Percentiles rank a stretch among this genome's conserved stretches.
Evolutionary conservation across 2,113 vertebrate genomes (phyloP).

Genomic region (Gymnobelideus leadbeateri): DNA sequence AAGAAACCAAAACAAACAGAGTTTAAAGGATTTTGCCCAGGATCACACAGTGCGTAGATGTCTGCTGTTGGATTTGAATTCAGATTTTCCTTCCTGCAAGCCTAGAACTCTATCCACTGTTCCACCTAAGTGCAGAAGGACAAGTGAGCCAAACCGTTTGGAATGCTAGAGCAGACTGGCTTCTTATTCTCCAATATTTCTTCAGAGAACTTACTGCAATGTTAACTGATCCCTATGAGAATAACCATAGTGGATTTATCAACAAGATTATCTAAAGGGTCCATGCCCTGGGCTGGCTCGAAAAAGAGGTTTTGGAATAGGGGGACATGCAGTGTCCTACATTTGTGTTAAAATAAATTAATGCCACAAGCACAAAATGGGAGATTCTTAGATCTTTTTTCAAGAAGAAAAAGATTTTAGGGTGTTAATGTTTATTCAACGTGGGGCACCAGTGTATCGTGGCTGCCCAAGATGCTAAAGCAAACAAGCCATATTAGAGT

Average conservation of each 20-base stretch:
- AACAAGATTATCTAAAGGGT: not conserved
- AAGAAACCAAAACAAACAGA: not conserved
- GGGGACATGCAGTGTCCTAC: not conserved
- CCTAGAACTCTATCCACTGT: not conserved
- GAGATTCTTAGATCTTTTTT: not conserved
- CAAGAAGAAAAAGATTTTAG: not conserved
- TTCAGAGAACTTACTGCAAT: not conserved
- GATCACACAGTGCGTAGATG: not conserved
- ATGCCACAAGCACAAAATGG: not conserved
- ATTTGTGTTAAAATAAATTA: not conserved
- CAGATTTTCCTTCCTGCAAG: not conserved
- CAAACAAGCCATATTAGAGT: not conserved
- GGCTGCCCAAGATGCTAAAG: not conserved
- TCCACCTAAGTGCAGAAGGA: not conserved
- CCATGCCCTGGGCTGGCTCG: not conserved
- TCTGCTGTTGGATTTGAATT: not conserved
- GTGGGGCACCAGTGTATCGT: not conserved
- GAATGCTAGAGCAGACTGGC: not conserved
- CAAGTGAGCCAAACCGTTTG: not conserved
- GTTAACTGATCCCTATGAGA: not conserved
- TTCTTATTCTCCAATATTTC: not conserved
- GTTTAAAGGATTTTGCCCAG: not conserved
- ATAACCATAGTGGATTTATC: not conserved
- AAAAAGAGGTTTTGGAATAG: not conserved
- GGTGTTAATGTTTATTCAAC: not conserved